Evolutionary conservation across 2,113 vertebrate species (phyloP).

Genomic region (Tetrax tetrax): DNA sequence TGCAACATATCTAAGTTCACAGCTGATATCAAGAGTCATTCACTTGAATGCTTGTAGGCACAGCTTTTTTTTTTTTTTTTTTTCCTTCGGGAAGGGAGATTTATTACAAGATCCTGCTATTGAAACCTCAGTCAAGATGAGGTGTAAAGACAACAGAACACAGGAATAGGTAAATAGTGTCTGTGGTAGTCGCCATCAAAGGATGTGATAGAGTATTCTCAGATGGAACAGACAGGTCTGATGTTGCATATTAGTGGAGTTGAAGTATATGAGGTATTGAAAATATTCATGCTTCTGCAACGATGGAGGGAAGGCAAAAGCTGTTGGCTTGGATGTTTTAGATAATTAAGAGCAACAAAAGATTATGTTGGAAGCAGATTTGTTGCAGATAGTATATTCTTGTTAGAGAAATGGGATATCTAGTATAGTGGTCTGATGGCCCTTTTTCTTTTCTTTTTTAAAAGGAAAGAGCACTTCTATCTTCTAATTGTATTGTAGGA

Average conservation of each 20-base stretch:
- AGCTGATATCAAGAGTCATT: constrained; percentile 44
- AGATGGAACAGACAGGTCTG: constrained; percentile 43
- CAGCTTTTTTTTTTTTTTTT: not conserved
- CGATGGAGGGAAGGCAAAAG: constrained; percentile 3
- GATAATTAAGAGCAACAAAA: constrained; percentile 66
- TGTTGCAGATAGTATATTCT: constrained; percentile 14
- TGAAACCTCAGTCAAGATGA: constrained; percentile 50
- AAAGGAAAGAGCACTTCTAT: constrained; percentile 39
- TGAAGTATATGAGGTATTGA: constrained; percentile 52
- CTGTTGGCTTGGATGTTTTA: constrained; percentile 46
- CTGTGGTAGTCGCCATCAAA: constrained; percentile 12
- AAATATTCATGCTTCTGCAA: constrained; percentile 55
- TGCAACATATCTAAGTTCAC: not conserved
- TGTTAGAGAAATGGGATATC: constrained; percentile 24
- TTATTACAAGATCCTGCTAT: constrained; percentile 51
- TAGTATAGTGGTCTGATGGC: not conserved
- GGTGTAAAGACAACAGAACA: constrained; percentile 45
- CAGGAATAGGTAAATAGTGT: constrained; percentile 33
- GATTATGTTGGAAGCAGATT: constrained; percentile 39
- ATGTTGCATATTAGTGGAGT: constrained; percentile 50
- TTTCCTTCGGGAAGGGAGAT: constrained; percentile 24
- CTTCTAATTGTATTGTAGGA: constrained; percentile 29
- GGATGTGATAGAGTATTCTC: constrained; percentile 28
- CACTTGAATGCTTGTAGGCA: constrained; percentile 17
- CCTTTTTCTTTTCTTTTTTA: constrained; percentile 3